Base-by-base conservation (phyloP, 2,888 invertebrate species). In the Melanotus villosus region DNA sequence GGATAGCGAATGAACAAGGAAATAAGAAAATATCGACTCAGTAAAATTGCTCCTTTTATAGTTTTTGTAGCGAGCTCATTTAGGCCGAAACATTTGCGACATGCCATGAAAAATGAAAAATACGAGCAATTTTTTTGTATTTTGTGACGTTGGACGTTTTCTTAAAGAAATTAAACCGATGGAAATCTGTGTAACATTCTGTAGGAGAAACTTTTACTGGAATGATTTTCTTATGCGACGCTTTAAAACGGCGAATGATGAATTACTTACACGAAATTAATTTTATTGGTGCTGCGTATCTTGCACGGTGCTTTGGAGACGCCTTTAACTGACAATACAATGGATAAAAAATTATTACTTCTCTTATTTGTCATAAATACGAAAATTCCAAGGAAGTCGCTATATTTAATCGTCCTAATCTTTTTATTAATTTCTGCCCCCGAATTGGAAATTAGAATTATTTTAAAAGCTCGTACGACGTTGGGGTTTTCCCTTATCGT, bases 21-120 rank as follows among this genome's bases (percentile, higher is more conserved):
- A 38, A 38, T 26, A 12, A 45, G 21, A 45, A 21, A 21, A n/a
- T 45, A 45, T 45, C 21, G 19, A 45, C 45, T 45, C 3, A n/a
- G 5, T 45, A n/a, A 19, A 19, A 45, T 45, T 45, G 45, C 45
- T n/a, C 12, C 23, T 47, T 47, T 26, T 47, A 26, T 26, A 47
- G 47, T 47, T 47, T 47, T 47, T 47, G 26, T 14, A 26, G 23
- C 12, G 18, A 6, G 23, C 26, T 47, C 23, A 47, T 47, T 47
- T 47, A 47, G 47, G 45, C 0, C 26, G 47, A 47, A 47, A 21
- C 26, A 19, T 47, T 47, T 12, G 47, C 47, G 47, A 47, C 47
- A 47, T 26, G 47, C 47, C 19, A n/a, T 26, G 47, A 47, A 47
- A 47, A 47, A 47, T 47, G 47, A 47, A 19, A 10, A 3, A 12